Base-by-base conservation (phyloP, 2,113 vertebrate species). In the Sitta europaea region DNA sequence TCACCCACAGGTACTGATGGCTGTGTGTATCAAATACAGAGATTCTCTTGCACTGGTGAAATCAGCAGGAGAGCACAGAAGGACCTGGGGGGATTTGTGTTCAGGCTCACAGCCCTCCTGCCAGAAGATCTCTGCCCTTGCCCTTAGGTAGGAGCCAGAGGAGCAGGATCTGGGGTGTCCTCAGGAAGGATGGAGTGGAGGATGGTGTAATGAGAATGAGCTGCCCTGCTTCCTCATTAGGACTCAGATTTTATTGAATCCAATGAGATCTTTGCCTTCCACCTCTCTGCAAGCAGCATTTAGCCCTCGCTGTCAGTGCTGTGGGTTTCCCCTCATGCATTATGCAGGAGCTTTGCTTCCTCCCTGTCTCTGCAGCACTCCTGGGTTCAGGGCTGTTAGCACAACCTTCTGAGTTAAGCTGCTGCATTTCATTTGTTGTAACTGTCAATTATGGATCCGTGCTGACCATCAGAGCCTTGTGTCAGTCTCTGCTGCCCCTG, bases 401-500 rank as follows among this genome's bases (percentile, higher is more conserved):
- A 47, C 28, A 95, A 33, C 88, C 84, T 58, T 92, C 72, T 24
- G 55, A 33, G 24, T 57, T 85, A 13, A 65, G 92, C 89, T 89
- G 74, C 20, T n/a, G 68, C 55, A 68, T 62, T 71, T 83, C 59
- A 55, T 82, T 93, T 96, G 62, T 86, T 86, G 19, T 68, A 88
- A 8, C 75, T 86, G 72, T 74, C 78, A 84, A 7, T 90, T 90
- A 92, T 42, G 79, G 93, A 50, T 87, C 88, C 24, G 3, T 35
- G 35, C 72, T 86, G 67, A 23, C 78, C 61, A 61, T 35, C 81
- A 68, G 86, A 92, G 61, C 83, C 57, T 59, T 36, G 48, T 72
- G 50, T 0, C 20, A 92, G 90, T 61, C 45, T 47, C 51, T 85
- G 22, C 58, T 70, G 71, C 25, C 38, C 11, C 68, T 51, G 33